Evolutionary conservation across 2,797 vertebrate genomes (phyloP).

Genomic region (Melopsittacus undulatus): DNA sequence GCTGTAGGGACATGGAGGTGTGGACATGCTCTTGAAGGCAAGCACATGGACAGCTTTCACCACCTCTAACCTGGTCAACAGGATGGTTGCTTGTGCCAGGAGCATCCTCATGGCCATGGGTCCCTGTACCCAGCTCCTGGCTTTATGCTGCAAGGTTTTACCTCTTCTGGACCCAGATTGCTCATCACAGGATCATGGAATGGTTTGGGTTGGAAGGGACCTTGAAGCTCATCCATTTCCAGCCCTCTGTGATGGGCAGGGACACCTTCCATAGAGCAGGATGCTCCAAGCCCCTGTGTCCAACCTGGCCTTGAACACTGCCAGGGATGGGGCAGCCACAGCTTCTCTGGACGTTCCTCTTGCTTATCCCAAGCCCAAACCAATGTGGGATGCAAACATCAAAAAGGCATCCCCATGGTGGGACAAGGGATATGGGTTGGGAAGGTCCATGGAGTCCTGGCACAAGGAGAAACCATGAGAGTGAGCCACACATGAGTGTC

Average conservation of each 20-base stretch:
- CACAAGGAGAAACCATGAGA: background rate
- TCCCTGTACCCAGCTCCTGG: background rate
- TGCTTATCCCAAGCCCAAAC: background rate
- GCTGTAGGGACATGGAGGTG: background rate
- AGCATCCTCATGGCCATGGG: background rate
- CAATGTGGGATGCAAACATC: background rate
- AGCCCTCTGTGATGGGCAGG: background rate
- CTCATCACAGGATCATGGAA: background rate
- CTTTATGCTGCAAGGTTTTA: background rate
- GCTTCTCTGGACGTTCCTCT: background rate
- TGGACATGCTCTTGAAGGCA: background rate
- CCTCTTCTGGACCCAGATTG: background rate
- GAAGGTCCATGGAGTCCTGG: background rate
- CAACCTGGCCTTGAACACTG: background rate
- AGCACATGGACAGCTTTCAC: background rate
- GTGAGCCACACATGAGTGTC: background rate
- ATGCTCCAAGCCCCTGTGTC: background rate
- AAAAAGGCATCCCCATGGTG: background rate
- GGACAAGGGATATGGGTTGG: background rate
- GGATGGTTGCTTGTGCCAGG: background rate
- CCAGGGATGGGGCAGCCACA: background rate
- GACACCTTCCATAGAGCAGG: background rate
- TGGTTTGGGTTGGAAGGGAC: background rate
- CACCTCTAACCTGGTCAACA: rapidly evolving
- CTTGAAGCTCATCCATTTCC: too few relatives aligned